phyloP scores from a whole-genome alignment of 2,888 invertebrate species.

The Pedicia rivosa region DNA sequence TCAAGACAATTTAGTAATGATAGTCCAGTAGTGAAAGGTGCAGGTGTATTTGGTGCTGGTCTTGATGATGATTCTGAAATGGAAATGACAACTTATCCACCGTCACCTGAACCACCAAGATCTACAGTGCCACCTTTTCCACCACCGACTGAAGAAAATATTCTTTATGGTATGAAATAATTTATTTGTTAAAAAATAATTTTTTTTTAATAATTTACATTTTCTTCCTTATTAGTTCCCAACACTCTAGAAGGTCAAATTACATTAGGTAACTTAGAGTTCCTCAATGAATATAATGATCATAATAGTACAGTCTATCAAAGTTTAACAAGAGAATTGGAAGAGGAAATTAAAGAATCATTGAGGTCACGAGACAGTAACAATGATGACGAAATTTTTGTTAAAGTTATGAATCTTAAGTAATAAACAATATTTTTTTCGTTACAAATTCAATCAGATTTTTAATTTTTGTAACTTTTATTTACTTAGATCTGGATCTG shows the following conservation, averaged over 20 bases:
- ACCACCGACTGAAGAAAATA: constrained; percentile 31
- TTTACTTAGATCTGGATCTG: constrained; percentile 42
- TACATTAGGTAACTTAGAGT: constrained; percentile 47
- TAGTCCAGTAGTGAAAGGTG: constrained; percentile 29
- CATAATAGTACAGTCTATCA: constrained; percentile 44
- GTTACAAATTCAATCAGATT: neutral
- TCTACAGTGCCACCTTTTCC: constrained; percentile 14
- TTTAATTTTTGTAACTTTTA: neutral
- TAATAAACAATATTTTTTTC: constrained; percentile 18
- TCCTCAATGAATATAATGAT: constrained; percentile 39
- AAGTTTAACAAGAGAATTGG: constrained; percentile 40
- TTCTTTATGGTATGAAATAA: constrained; percentile 35
- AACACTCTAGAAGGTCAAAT: constrained; percentile 51
- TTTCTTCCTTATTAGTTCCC: constrained; percentile 38
- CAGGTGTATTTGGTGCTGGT: constrained; percentile 26
- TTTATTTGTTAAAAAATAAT: neutral
- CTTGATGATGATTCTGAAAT: constrained; percentile 4
- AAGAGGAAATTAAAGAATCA: constrained; percentile 40
- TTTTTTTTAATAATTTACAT: neutral
- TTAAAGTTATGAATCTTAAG: constrained; percentile 46
- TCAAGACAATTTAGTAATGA: constrained; percentile 39
- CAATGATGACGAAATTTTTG: constrained; percentile 33
- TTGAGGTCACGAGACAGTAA: constrained; percentile 29
- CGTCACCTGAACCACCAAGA: constrained; percentile 11
- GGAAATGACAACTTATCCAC: constrained; percentile 8